Percentiles rank a stretch among this genome's conserved stretches.
Conservation (phyloP, 2,888 invertebrate genomes). For the Leptopilina syphax region DNA sequence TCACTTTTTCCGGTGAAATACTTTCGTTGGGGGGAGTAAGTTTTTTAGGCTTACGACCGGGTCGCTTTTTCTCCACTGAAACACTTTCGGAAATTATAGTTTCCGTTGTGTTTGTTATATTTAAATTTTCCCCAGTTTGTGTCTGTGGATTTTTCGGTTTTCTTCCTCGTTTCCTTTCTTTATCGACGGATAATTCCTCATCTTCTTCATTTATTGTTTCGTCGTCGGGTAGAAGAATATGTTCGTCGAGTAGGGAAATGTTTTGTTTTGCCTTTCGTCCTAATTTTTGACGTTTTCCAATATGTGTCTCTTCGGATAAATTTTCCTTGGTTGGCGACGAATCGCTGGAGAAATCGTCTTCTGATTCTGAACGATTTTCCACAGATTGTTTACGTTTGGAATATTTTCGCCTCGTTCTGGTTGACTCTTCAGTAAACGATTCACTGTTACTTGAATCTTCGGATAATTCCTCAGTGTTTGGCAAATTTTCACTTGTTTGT, state of each 20-base stretch:
- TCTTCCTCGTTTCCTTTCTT: slow-evolving; percentile 38
- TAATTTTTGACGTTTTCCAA: slow-evolving; percentile 23
- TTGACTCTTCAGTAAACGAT: slow-evolving; percentile 10
- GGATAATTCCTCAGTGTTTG: background rate
- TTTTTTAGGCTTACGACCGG: slow-evolving; percentile 48
- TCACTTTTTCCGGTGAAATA: background rate
- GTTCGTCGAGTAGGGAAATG: slow-evolving; percentile 57
- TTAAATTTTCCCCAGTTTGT: background rate
- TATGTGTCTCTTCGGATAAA: background rate
- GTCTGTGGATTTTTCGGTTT: slow-evolving; percentile 49
- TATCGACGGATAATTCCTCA: background rate
- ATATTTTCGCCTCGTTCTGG: slow-evolving; percentile 22
- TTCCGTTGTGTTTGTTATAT: no score
- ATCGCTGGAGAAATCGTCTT: slow-evolving; percentile 9
- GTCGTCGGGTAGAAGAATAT: slow-evolving; percentile 55
- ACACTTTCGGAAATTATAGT: background rate
- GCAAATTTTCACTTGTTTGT: slow-evolving; percentile 50
- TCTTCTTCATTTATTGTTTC: slow-evolving; percentile 10
- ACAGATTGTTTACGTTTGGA: slow-evolving; percentile 6
- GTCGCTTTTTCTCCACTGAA: background rate
- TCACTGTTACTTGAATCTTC: slow-evolving; percentile 25
- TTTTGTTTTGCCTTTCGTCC: slow-evolving; percentile 52
- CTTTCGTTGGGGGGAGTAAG: slow-evolving; percentile 51
- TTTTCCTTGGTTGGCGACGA: background rate
- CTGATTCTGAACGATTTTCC: slow-evolving; percentile 12